Base-by-base conservation (phyloP, 2,888 invertebrate genomes). In the Lepidochitona cinerea region DNA sequence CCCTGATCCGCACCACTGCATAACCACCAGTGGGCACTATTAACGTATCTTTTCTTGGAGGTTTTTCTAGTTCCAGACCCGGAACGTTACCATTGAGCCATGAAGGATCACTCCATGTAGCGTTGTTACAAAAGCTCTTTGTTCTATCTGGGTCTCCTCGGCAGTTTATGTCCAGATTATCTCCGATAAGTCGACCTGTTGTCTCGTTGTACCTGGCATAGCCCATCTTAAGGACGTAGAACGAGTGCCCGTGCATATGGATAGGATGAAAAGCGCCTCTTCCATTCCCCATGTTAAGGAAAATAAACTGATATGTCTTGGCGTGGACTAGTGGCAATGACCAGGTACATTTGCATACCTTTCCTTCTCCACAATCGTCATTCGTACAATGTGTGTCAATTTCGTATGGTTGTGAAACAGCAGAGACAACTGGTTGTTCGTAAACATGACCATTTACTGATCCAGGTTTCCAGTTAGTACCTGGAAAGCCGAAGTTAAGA, bases 1-100 rank as follows among this genome's bases (percentile, higher is more conserved):
- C 85, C 65, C 76, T 79, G 72, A 89, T 83, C 41, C 88, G 77
- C n/a, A 88, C 72, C 0, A 88, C 85, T n/a, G 82, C 87, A 74
- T 89, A 89, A 14, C 89, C 88, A 26, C 86, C 85, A n/a, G 83
- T 84, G 0, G 88, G 89, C 7, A 89, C 83, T 1, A 87, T 85
- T 9, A 89, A 75, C 9, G 87, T 88, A 76, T 89, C 88, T 70
- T 89, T 89, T 26, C 83, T 72, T 6, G 84, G 82, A 1, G 88
- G 84, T 6, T 77, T 72, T 14, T 77, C 66, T n/a, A 85, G 72
- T 68, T 87, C 83, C 14, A 87, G 36, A 1, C 76, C 83, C 0
- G 85, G 84, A 1, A 85, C 75, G 65, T 82, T 80, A 29, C 84
- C 85, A 32, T 79, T 81, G 18, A 70, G 72, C 88, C 87, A 87